Evolutionary conservation across 2,888 invertebrate species (phyloP), one percentile per base, ranked within the genome.

Genomic region (Microctonus brassicae): DNA sequence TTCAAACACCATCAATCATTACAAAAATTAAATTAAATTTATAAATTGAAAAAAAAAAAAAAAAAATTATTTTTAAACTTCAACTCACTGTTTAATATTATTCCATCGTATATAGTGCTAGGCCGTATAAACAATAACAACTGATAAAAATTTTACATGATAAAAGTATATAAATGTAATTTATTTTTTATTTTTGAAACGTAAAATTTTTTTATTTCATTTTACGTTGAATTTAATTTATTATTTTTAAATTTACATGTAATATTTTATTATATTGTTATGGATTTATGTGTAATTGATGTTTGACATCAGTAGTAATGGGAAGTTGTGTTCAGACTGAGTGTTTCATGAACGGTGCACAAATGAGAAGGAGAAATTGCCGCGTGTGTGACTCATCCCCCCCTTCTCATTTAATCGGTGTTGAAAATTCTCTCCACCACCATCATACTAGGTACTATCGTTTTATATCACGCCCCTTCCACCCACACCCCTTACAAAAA

Each of bases 381-480:
- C 24, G 52, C 65, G 65, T 47, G 65, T 72, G 47, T 73, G 73
- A 73, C 70, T 73, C 73, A 73, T 72, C 63, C 63, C 72, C 72
- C 68, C 39, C 57, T 11, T 6, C 17, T 24, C 47, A 47, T 66
- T 22, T 60, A 13, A 58, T n/a, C 29, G 42, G 11, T 63, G 33
- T 17, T 58, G 7, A 20, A 20, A 26, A 36, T 24, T 61, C 36
- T 61, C 36, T 20, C 53, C 62, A 60, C 47, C 58, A 68, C 34
- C 42, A 29, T 39, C 60, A 36, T 42, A 10, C 13, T 61, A n/a
- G 11, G 10, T 34, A 11, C 20, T 34, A 20, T 55, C 13, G 22
- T 36, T 22, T 20, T 52, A 68, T 22, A n/a, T 58, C 20, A 26
- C 55, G n/a, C 58, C 26, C 29, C 17, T 13, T 20, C 58, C 36